These are phyloP conservation scores for Aspiorhynchus laticeps DNA, from an alignment of 2,113 vertebrate genomes.

Conservation along the genomic window DNA sequence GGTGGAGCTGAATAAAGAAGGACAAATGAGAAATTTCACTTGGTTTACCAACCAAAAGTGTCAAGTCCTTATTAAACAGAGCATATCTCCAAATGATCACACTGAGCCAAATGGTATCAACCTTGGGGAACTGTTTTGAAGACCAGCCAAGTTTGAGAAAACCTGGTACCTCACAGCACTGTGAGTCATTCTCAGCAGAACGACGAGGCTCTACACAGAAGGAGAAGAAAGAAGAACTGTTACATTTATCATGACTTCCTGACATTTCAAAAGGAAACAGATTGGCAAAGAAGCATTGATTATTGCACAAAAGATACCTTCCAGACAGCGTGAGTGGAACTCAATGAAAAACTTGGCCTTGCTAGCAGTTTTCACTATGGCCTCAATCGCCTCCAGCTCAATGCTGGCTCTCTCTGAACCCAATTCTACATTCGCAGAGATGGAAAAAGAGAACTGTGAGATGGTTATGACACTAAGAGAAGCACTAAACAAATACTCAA, in stretches of 20 bases:
- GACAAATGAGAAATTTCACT: not conserved
- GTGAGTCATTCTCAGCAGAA: slow-evolving; percentile 82
- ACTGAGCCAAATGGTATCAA: slow-evolving; percentile 52
- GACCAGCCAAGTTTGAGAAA: slow-evolving; percentile 87
- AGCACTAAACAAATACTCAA: not conserved
- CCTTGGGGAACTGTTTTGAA: slow-evolving; percentile 84
- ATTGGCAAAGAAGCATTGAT: not conserved
- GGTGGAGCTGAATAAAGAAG: slow-evolving; percentile 74
- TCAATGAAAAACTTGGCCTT: slow-evolving; percentile 87
- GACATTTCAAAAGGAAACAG: not conserved
- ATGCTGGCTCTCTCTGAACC: slow-evolving; percentile 76
- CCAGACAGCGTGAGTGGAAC: slow-evolving; percentile 83
- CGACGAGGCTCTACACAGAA: slow-evolving; percentile 76
- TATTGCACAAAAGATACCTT: slow-evolving; percentile 69
- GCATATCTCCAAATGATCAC: not conserved
- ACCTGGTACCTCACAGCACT: slow-evolving; percentile 80
- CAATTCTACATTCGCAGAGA: slow-evolving; percentile 65
- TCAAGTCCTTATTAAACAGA: not conserved
- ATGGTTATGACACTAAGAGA: slow-evolving; percentile 5
- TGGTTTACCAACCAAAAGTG: not conserved
- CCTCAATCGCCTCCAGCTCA: slow-evolving; percentile 82
- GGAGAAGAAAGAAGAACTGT: slow-evolving; percentile 3
- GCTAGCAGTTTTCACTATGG: slow-evolving; percentile 84
- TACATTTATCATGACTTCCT: slow-evolving; percentile 15
- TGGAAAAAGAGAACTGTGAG: not conserved